A percentile compares a stretch with the other conserved stretches of the same genome.
phyloP scores from a whole-genome alignment of 2,797 vertebrate species.

The Percopsis omiscomaycus region DNA sequence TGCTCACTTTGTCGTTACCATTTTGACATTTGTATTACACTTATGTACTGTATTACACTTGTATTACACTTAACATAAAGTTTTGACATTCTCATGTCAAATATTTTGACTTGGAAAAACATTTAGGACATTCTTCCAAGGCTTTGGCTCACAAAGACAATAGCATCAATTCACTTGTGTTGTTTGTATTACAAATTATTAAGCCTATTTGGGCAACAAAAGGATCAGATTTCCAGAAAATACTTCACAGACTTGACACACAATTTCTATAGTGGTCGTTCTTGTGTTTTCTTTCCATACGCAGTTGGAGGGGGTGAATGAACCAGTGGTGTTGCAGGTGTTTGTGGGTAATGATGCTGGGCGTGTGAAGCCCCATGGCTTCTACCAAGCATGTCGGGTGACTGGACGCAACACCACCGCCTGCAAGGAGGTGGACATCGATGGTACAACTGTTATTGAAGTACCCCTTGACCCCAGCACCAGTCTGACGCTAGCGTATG shows the following conservation, averaged over 20 bases:
- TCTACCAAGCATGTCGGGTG: slow-evolving; percentile 97
- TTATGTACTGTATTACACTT: too few species aligned
- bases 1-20: not conserved
- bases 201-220: too few species aligned
- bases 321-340: slow-evolving; percentile 91
- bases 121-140: slow-evolving; percentile 9
- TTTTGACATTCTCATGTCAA: not conserved
- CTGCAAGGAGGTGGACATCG: slow-evolving; percentile 95
- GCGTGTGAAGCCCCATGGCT: slow-evolving; percentile 96
- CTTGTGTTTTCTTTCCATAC: slow-evolving; percentile 6
- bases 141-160: not conserved
- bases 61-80: not conserved
- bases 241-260: too few species aligned
- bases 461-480: slow-evolving; percentile 91
- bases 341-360: slow-evolving; percentile 97
- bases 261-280: not conserved
- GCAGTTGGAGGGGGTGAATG: slow-evolving; percentile 94
- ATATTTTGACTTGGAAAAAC: not conserved
- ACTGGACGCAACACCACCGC: slow-evolving; percentile 97
- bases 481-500: slow-evolving; percentile 95
- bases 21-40: not conserved
- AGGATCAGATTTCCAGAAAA: too few species aligned
- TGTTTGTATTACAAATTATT: too few species aligned
- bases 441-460: slow-evolving; percentile 97
- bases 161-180: too few species aligned